These are phyloP conservation scores for Scaptomyza montana DNA, from an alignment of 1,140 invertebrate genomes.

Conservation along the genomic window DNA sequence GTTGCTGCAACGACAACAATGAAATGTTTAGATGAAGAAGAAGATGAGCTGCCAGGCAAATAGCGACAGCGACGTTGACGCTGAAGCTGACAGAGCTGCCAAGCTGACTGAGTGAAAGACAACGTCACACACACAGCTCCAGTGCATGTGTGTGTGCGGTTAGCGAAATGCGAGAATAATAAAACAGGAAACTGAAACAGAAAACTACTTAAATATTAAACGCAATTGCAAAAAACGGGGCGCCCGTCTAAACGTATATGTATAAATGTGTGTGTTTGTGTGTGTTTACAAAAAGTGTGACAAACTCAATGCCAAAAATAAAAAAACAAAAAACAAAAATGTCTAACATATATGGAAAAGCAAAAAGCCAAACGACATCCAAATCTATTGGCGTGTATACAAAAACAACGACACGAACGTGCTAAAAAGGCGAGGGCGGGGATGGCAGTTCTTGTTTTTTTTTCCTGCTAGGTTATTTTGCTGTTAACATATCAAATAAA, in stretches of 20 bases:
- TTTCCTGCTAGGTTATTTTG: constrained; percentile 19
- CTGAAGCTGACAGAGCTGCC: constrained; percentile 12
- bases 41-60: constrained; percentile 6
- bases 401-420: constrained; percentile 30
- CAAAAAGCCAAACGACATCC: constrained; percentile 41
- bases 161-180: constrained; percentile 47
- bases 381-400: constrained; percentile 42
- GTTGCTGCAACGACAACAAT: constrained; percentile 1
- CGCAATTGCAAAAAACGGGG: constrained; percentile 58
- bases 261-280: constrained; percentile 28
- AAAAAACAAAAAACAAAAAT: constrained; percentile 38
- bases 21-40: neutral
- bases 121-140: constrained; percentile 16
- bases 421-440: neutral
- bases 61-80: constrained; percentile 13
- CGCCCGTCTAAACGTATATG: constrained; percentile 15
- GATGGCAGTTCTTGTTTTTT: neutral
- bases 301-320: constrained; percentile 44
- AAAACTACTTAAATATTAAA: constrained; percentile 77
- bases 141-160: constrained; percentile 36
- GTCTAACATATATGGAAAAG: constrained; percentile 10
- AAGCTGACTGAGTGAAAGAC: constrained; percentile 23
- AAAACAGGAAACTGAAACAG: constrained; percentile 53
- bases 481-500: constrained; percentile 72
- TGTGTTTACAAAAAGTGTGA: constrained; percentile 34